Conservation (phyloP, 1,140 invertebrate genomes). For the Chlorops oryzae region DNA sequence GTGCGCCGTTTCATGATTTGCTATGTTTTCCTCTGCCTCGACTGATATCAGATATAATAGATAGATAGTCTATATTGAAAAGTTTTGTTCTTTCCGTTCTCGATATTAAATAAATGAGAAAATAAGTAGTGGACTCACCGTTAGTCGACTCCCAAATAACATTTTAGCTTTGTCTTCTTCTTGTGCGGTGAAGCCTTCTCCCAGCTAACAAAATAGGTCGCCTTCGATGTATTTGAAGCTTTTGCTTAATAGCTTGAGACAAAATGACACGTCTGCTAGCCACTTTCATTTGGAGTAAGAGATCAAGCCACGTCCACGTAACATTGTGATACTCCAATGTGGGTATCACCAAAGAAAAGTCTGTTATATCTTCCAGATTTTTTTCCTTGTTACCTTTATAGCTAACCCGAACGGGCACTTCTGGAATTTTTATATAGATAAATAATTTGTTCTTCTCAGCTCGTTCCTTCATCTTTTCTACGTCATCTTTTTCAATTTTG, state of each 20-base stretch:
- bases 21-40: too few species aligned
- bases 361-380: constrained; percentile 92
- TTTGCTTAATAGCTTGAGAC: constrained; percentile 91
- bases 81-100: too few species aligned
- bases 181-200: constrained; percentile 67
- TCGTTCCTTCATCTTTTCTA: constrained; percentile 82
- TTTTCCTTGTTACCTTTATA: constrained; percentile 99
- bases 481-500: constrained; percentile 83
- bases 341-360: constrained; percentile 88
- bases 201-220: constrained; percentile 55
- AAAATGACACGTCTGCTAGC: constrained; percentile 87
- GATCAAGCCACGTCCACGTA: constrained; percentile 99
- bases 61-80: too few species aligned
- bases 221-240: constrained; percentile 76
- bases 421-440: constrained; percentile 96
- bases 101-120: too few species aligned
- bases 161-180: constrained; percentile 93
- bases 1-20: too few species aligned
- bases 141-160: constrained; percentile 68
- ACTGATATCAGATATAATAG: too few species aligned
- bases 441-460: constrained; percentile 98
- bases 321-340: constrained; percentile 97
- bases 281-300: constrained; percentile 90
- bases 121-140: constrained; percentile 38
- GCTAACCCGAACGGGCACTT: constrained; percentile 91